Conservation (phyloP, 1,140 invertebrate species). For the Berghia stephanieae region DNA sequence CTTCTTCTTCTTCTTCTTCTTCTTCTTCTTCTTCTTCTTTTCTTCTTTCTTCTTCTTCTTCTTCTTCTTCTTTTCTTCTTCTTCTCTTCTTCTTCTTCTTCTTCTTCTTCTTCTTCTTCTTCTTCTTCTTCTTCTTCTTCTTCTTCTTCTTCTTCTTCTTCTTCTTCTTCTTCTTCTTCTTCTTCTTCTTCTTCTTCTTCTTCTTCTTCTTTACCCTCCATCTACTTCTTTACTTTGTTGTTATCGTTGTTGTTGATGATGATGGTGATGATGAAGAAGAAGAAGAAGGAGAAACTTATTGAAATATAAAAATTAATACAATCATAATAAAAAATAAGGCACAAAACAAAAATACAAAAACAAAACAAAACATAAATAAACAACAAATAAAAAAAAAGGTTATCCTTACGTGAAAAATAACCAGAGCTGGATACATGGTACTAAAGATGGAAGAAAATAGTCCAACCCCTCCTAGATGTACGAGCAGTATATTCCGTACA, state of each 20-base stretch:
- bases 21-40: slow-evolving; percentile 3
- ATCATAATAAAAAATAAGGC: too few relatives aligned
- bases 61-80: not conserved
- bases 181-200: not conserved
- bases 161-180: not conserved
- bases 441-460: slow-evolving; percentile 45
- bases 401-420: slow-evolving; percentile 44
- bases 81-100: not conserved
- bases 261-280: too few relatives aligned
- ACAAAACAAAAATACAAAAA: not conserved
- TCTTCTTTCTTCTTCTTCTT: not conserved
- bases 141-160: not conserved
- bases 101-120: not conserved
- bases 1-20: not conserved
- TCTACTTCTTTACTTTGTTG: not conserved
- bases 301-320: too few relatives aligned
- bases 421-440: slow-evolving; percentile 43
- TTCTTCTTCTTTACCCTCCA: not conserved
- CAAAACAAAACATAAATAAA: too few relatives aligned
- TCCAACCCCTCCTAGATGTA: slow-evolving; percentile 54
- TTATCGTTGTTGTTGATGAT: not conserved
- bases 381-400: too few relatives aligned
- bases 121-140: not conserved
- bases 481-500: slow-evolving; percentile 56
- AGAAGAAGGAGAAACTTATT: too few relatives aligned